Base-by-base conservation (phyloP, 2,797 vertebrate species). In the Falco concolor region DNA sequence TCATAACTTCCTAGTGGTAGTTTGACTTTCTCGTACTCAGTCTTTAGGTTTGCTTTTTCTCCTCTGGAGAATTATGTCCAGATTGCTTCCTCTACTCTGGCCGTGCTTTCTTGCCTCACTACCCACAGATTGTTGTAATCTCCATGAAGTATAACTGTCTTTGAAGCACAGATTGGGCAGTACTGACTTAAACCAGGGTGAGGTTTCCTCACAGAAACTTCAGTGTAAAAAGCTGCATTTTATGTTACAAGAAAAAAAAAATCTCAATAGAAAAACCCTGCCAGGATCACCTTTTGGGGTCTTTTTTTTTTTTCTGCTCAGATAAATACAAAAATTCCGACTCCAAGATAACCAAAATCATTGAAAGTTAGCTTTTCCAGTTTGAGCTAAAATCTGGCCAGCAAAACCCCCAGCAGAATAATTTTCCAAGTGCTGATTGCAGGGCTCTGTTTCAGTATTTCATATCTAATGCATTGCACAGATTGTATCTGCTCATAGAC, bases 391-490 rank as follows among this genome's bases (percentile, higher is more conserved):
- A 83, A 69, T 60, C 36, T 75, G 5, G 8, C 18, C 13, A 36
- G 30, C 19, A 59, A 60, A 9, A 0, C 0, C 2, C 34, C 2
- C 5, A 56, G 24, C 17, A 49, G 60, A 69, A n/a, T 50, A 56
- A 15, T 53, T 87, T 90, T 84, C n/a, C 32, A 85, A 21, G 27
- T 30, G 24, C 15, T 68, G n/a, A 47, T 47, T 64, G 4, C 15
- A 47, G 21, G 20, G 8, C 28, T 77, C 24, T 61, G 2, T 63
- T 90, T 65, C 73, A 72, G 32, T 16, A 27, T 84, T 70, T 68
- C 40, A 11, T 23, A 47, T 20, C 19, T 22, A 42, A 8, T 12
- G 38, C 57, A 54, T 22, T 65, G 15, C 27, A 72, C 2, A 75
- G 61, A 44, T 38, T 82, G 28, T 30, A 42, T 57, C 53, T 64